Evolutionary conservation across 2,113 vertebrate genomes (phyloP).

Genomic region (Rallus limicola): DNA sequence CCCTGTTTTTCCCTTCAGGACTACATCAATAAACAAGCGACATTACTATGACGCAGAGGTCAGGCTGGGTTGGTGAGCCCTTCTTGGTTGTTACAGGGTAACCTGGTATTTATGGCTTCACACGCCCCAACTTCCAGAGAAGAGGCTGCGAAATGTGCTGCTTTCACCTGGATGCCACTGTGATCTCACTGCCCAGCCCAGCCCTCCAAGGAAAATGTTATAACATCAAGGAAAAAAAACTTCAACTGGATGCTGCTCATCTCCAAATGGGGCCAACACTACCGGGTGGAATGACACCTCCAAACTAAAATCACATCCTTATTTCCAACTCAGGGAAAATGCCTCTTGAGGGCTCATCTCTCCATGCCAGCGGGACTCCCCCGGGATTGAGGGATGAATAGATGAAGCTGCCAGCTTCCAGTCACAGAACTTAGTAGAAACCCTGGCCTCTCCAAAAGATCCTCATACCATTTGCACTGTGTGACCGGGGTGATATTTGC

Average conservation of each 20-base stretch:
- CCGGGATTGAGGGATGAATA: background rate
- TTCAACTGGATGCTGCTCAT: background rate
- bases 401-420: slow-evolving; percentile 33
- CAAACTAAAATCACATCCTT: background rate
- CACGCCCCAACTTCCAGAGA: background rate
- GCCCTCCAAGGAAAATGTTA: background rate
- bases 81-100: background rate
- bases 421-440: slow-evolving; percentile 27
- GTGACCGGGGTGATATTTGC: background rate
- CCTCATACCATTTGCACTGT: background rate
- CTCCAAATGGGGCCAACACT: background rate
- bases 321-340: slow-evolving; percentile 41
- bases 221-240: background rate
- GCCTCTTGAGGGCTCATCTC: background rate
- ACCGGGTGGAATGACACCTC: background rate
- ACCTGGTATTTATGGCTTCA: background rate
- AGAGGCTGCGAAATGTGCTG: background rate
- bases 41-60: background rate
- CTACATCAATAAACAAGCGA: slow-evolving; percentile 11
- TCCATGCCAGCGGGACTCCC: background rate
- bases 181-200: background rate
- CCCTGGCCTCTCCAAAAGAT: slow-evolving; percentile 16
- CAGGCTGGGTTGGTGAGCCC: slow-evolving; percentile 15
- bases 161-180: background rate
- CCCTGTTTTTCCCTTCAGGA: slow-evolving; percentile 2